Conservation (phyloP, 2,797 vertebrate genomes). For the Rhinophrynus dorsalis region DNA sequence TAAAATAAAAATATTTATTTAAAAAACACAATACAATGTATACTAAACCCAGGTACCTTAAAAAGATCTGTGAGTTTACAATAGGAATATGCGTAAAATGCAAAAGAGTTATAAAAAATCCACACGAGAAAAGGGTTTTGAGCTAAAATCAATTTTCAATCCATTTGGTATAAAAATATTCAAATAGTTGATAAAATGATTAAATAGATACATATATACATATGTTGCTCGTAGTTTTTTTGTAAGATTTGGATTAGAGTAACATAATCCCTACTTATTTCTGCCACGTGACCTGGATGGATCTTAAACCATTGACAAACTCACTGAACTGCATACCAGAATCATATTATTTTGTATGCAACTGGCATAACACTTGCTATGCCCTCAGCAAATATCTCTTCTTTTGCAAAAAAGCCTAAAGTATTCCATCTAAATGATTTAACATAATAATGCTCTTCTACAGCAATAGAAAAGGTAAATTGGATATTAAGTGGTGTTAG, state of each 20-base stretch:
- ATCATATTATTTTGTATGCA: constrained; percentile 37
- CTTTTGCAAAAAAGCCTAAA: constrained; percentile 28
- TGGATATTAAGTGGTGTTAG: constrained; percentile 13
- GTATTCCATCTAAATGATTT: constrained; percentile 48
- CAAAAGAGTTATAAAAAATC: no score
- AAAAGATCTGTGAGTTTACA: no score
- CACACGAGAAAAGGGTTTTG: no score
- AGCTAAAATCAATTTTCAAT: no score
- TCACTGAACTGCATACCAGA: constrained; percentile 33
- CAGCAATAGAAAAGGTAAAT: constrained; percentile 14
- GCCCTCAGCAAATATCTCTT: constrained; percentile 39
- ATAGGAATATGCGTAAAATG: no score
- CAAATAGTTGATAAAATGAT: no score
- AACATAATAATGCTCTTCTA: constrained; percentile 31
- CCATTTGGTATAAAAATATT: no score
- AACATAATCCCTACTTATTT: constrained; percentile 25
- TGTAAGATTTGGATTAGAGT: constrained; percentile 48
- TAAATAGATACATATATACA: no score
- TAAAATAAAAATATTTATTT: no score
- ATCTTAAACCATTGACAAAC: constrained; percentile 13
- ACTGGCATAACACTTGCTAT: not conserved
- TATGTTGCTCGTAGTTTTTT: no score
- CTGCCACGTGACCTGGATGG: constrained; percentile 1
- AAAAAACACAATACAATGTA: no score
- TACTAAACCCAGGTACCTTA: no score